Base-by-base conservation (phyloP, 2,113 vertebrate species). In the Alouatta palliata region DNA sequence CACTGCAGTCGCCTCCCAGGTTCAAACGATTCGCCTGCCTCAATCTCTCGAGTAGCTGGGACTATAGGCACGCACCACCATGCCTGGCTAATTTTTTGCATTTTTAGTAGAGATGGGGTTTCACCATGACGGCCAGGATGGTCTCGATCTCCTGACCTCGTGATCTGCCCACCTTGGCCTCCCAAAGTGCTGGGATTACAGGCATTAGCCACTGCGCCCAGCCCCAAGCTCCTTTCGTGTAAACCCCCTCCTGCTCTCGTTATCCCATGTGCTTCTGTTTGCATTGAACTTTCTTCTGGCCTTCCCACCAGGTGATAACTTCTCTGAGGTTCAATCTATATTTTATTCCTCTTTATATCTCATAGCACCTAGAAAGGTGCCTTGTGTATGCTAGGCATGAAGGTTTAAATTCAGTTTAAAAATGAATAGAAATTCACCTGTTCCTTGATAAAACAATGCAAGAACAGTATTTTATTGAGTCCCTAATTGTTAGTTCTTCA, bases 391-490 rank as follows among this genome's bases (percentile, higher is more conserved):
- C 64, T 2, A 43, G 17, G 54, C 12, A 81, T 21, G 32, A 85
- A 40, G 52, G n/a, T 75, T 96, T 82, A 58, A 90, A 71, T 85
- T 91, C 47, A 70, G 70, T 40, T 58, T 25, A 27, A 79, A 95
- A 91, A 91, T 61, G 35, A 19, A 68, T 40, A 70, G 32, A 71
- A 25, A 27, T 61, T 86, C 49, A 86, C 73, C 20, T 76, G n/a
- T 61, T 73, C 90, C 79, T 54, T 86, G 73, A 54, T 86, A 90
- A 85, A 91, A 86, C 20, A 66, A 88, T 83, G 77, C 8, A 76
- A 23, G 83, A 90, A 56, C 21, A 73, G 56, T 87, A 45, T 37
- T 94, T 89, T 58, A 87, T 30, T 81, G 66, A 35, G 40, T 71
- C 30, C 77, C 66, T 81, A 32, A 49, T 79, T 27, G 47, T 66